Conservation (phyloP, 2,113 vertebrate species). For the Ameiurus melas region DNA sequence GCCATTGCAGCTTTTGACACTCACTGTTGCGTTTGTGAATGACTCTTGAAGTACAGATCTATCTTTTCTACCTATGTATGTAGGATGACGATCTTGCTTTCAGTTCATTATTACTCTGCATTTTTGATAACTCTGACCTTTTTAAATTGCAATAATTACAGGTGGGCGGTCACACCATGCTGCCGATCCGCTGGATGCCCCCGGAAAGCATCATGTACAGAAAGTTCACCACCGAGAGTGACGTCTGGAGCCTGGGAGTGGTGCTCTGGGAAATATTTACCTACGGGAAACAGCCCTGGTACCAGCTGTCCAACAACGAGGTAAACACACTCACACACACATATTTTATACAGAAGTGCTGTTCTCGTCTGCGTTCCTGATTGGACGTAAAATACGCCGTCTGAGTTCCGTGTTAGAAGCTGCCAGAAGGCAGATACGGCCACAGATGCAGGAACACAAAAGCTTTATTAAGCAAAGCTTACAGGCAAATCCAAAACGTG, state of each 20-base stretch:
- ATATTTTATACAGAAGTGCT: not conserved
- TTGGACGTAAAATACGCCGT: not conserved
- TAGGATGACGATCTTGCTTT: not conserved
- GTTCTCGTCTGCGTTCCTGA: not conserved
- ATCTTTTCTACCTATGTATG: not conserved
- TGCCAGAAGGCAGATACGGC: too few species aligned
- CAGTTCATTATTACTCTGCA: not conserved
- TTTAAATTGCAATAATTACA: constrained; percentile 60
- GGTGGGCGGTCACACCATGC: constrained; percentile 98
- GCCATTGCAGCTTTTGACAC: not conserved
- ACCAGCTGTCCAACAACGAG: constrained; percentile 99
- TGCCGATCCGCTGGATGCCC: constrained; percentile 99
- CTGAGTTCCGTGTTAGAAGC: not conserved
- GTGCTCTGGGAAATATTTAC: constrained; percentile 99
- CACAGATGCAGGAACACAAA: too few species aligned
- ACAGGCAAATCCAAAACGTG: too few species aligned
- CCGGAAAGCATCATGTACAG: constrained; percentile 99
- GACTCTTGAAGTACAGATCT: not conserved
- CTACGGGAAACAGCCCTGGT: constrained; percentile 99
- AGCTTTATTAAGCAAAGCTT: too few species aligned
- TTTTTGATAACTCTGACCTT: constrained; percentile 29
- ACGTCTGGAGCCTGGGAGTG: constrained; percentile 97
- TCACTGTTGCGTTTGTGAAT: not conserved
- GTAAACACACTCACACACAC: constrained; percentile 61
- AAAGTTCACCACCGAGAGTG: constrained; percentile 98